Conservation (phyloP, 2,113 vertebrate species). For the Salvelinus alpinus region DNA sequence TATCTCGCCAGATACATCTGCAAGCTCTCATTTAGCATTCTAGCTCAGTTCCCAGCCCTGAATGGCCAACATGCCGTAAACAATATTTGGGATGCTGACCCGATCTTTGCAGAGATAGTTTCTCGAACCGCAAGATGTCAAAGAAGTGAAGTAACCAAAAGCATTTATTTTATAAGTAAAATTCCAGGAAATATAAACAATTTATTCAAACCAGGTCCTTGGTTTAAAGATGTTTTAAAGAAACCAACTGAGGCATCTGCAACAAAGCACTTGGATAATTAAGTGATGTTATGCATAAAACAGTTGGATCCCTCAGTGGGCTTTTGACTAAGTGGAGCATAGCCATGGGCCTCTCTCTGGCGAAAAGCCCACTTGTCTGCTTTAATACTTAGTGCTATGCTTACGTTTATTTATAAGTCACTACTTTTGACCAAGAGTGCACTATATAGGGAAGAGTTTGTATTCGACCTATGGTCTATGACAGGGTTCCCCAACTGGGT, state of each 20-base stretch:
- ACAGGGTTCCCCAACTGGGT: too few species aligned
- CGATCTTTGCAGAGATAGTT: constrained; percentile 32
- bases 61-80: constrained; percentile 51
- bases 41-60: constrained; percentile 34
- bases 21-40: constrained; percentile 53
- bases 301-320: not conserved
- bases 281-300: not conserved
- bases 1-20: constrained; percentile 47
- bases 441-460: not conserved
- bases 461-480: too few species aligned
- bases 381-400: not conserved
- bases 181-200: not conserved
- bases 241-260: not conserved
- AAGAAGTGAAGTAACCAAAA: constrained; percentile 22
- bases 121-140: constrained; percentile 20
- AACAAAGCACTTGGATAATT: not conserved
- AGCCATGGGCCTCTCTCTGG: not conserved
- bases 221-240: not conserved
- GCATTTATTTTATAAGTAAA: not conserved
- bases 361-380: not conserved
- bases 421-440: not conserved
- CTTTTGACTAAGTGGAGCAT: not conserved
- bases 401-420: too few species aligned
- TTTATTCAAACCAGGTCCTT: not conserved
- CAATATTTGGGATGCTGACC: constrained; percentile 45